A percentile compares a stretch with the other conserved stretches of the same genome.
Evolutionary conservation across 2,113 vertebrate species (phyloP).

Genomic region (Numenius arquata): DNA sequence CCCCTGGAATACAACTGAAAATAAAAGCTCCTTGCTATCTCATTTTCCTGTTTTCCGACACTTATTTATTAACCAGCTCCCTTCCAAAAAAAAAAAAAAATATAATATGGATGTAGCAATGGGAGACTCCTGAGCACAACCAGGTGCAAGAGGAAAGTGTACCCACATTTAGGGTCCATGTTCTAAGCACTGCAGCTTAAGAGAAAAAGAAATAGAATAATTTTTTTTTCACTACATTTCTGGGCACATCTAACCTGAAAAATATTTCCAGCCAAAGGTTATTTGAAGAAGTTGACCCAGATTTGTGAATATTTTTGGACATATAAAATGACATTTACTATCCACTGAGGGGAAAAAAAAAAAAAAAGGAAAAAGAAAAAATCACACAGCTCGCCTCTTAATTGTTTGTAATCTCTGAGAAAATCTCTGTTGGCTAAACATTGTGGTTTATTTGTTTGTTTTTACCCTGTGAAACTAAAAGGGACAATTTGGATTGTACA

Average conservation of each 20-base stretch:
- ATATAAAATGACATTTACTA: conserved; percentile 16
- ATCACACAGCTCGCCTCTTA: neutral
- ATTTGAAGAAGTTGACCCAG: conserved; percentile 35
- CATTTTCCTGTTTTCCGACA: neutral
- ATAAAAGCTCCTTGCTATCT: neutral
- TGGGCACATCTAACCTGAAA: neutral
- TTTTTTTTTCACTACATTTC: neutral
- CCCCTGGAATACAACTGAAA: neutral
- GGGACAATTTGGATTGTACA: neutral
- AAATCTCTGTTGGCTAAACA: conserved; percentile 12
- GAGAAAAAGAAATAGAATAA: neutral
- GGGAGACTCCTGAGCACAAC: neutral
- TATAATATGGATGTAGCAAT: neutral
- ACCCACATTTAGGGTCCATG: neutral
- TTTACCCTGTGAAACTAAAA: neutral
- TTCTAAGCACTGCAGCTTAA: neutral
- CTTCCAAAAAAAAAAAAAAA: neutral
- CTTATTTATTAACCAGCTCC: neutral
- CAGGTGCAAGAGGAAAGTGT: neutral
- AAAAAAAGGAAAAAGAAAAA: neutral
- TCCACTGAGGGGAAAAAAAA: neutral
- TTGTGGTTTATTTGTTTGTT: neutral
- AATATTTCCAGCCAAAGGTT: conserved; percentile 30
- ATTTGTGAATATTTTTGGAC: conserved; percentile 32
- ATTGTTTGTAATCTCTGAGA: neutral